Evolutionary conservation across 2,888 invertebrate species (phyloP), one percentile per base, ranked within the genome.

Genomic region (Acleris laterana): DNA sequence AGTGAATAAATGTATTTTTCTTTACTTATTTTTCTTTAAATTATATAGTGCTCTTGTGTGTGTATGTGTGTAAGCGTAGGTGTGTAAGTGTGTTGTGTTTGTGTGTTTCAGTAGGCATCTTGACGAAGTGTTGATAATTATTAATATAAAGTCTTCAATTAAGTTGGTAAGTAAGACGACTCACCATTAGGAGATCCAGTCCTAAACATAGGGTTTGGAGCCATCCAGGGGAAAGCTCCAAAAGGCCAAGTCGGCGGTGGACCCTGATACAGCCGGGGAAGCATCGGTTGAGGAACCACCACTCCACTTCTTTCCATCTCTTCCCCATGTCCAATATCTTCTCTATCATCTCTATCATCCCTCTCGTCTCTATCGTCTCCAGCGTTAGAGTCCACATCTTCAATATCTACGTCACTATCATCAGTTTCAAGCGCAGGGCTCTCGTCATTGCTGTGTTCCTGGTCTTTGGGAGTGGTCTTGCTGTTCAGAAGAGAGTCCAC

Each of bases 171-270:
- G 19, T n/a, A 20, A 44, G 62, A 42, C 53, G 69, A 93, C 94
- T 94, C 89, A 95, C 95, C 90, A 80, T 94, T 94, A 59, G 94
- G 94, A 7, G 94, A 94, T 68, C 94, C 91, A 38, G 93, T 89
- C 74, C 95, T 84, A 73, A 95, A 94, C 89, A 93, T 94, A 3
- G 93, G 94, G 75, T 94, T 94, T 25, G 94, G 94, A 16, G 94
- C 93, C 87, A 95, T 93, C 93, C 95, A 95, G 19, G 95, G 94
- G 73, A 95, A 95, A 67, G 95, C 95, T 20, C 95, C 94, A 72
- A 95, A 94, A 59, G 94, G 94, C 95, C 95, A 94, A 63, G 86
- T 77, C 75, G 87, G 88, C 74, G 95, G 93, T 71, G 94, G 90
- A 73, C 93, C 93, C 69, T 93, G 94, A 71, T 93, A 91, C 73